Percentiles rank a stretch among this genome's conserved stretches.
These are phyloP conservation scores for Bolborhynchus lineola DNA, from an alignment of 2,113 vertebrate species.

Conservation along the genomic window DNA sequence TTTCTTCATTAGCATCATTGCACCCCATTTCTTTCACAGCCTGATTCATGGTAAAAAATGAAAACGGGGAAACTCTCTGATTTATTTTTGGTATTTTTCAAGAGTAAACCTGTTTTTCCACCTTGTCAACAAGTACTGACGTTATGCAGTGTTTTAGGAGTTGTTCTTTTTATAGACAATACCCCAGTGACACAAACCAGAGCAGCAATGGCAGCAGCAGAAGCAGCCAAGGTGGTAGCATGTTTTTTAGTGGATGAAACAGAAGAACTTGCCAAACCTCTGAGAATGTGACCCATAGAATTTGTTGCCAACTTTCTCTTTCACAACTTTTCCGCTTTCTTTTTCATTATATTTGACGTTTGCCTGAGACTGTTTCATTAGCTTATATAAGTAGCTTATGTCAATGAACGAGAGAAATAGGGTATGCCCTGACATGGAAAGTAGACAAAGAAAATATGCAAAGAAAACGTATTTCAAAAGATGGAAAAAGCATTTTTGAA, in stretches of 20 bases:
- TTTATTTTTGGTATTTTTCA: neutral
- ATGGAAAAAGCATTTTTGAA: neutral
- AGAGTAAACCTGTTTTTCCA: neutral
- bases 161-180: neutral
- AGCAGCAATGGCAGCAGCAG: neutral
- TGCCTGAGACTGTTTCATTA: neutral
- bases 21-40: neutral
- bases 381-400: neutral
- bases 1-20: neutral
- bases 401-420: neutral
- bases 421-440: neutral
- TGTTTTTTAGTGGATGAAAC: slow-evolving; percentile 25
- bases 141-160: neutral
- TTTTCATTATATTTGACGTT: slow-evolving; percentile 28
- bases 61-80: neutral
- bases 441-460: neutral
- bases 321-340: neutral
- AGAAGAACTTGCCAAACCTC: neutral
- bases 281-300: neutral
- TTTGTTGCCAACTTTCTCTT: slow-evolving; percentile 3
- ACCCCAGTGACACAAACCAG: neutral
- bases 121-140: neutral
- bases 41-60: neutral
- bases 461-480: neutral
- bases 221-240: neutral